A percentile compares a stretch with the other conserved stretches of the same genome.
Conservation (phyloP, 2,113 vertebrate species). For the Aix galericulata region DNA sequence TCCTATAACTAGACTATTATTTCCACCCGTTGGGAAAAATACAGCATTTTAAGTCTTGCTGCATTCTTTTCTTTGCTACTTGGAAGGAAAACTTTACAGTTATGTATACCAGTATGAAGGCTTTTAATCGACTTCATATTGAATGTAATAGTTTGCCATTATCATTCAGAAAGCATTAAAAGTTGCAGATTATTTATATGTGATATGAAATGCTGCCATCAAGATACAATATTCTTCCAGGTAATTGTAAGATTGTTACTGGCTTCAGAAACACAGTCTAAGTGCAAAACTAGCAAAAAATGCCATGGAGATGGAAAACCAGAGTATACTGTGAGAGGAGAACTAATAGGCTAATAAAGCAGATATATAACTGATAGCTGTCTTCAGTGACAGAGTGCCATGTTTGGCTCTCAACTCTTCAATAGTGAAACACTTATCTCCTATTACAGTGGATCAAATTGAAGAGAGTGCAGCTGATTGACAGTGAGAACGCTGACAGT, state of each 20-base stretch:
- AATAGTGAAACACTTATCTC: neutral
- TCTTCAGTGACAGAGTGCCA: neutral
- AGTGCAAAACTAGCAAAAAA: conserved; percentile 41
- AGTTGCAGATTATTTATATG: neutral
- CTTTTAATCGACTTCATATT: neutral
- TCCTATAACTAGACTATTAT: neutral
- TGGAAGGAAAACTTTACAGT: neutral
- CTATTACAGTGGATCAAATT: neutral
- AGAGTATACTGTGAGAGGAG: neutral
- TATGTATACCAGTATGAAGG: neutral
- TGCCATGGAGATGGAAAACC: neutral
- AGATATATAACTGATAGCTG: neutral
- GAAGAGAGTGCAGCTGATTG: neutral
- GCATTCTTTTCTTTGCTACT: neutral
- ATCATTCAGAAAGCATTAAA: neutral
- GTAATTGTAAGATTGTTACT: neutral
- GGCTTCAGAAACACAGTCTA: neutral
- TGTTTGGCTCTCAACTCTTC: neutral
- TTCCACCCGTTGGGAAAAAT: neutral
- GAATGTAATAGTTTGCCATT: neutral
- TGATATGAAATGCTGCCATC: neutral
- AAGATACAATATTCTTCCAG: neutral
- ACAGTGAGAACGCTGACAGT: neutral
- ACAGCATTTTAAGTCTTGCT: neutral
- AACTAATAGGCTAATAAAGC: neutral